Evolutionary conservation across 1,140 invertebrate genomes (phyloP).

Genomic region (Drosophila willistoni): DNA sequence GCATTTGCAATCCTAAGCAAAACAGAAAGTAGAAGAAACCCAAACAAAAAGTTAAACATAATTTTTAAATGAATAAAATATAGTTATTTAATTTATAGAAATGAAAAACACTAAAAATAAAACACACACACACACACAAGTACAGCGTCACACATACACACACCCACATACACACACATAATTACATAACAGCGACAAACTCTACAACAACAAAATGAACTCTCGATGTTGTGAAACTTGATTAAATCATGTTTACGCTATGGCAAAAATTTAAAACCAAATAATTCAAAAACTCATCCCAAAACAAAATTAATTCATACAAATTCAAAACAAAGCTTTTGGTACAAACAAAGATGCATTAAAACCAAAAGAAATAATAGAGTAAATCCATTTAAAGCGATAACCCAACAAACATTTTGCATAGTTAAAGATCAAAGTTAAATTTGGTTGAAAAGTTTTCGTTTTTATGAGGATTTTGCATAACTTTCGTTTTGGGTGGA

Average conservation of each 20-base stretch:
- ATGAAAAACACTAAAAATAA: slow-evolving; percentile 13
- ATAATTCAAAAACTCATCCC: slow-evolving; percentile 37
- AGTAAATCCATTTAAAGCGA: too few species aligned
- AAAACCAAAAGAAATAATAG: background rate
- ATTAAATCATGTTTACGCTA: slow-evolving; percentile 82
- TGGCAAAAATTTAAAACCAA: slow-evolving; percentile 56
- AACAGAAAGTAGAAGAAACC: slow-evolving; percentile 58
- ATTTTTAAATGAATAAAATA: slow-evolving; percentile 76
- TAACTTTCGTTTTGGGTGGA: too few species aligned
- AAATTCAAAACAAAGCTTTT: background rate
- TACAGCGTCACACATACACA: slow-evolving; percentile 30
- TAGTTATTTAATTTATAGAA: slow-evolving; percentile 72
- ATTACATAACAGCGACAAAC: slow-evolving; percentile 60
- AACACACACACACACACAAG: slow-evolving; percentile 18
- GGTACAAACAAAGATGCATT: too few species aligned
- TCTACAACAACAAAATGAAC: slow-evolving; percentile 79
- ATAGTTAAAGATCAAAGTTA: too few species aligned
- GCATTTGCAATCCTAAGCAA: slow-evolving; percentile 73
- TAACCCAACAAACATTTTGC: too few species aligned
- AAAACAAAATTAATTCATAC: slow-evolving; percentile 32
- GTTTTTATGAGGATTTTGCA: too few species aligned
- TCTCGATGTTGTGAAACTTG: slow-evolving; percentile 83
- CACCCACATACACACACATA: slow-evolving; percentile 21
- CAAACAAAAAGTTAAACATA: slow-evolving; percentile 79
- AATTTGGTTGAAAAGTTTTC: too few species aligned